phyloP scores from a whole-genome alignment of 2,797 vertebrate species.

The Erithacus rubecula region DNA sequence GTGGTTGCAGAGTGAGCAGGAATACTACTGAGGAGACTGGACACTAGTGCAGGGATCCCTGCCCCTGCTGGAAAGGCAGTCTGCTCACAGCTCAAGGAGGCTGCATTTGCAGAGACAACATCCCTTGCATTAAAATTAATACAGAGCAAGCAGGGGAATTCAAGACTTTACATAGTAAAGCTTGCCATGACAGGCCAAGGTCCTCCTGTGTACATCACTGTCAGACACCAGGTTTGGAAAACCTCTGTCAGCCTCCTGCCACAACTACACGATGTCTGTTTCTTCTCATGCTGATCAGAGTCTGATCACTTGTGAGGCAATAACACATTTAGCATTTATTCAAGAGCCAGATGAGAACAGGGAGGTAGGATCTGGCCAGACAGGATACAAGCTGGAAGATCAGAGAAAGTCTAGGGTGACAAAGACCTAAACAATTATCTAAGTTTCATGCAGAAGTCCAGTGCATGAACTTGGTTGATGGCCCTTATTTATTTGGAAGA shows the following conservation, averaged over 20 bases:
- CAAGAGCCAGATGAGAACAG: not conserved
- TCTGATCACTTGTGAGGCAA: not conserved
- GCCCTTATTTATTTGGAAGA: not conserved
- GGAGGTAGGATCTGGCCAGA: not conserved
- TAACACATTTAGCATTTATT: not conserved
- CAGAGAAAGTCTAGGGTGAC: not conserved
- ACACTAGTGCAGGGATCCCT: fast-evolving
- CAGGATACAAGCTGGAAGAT: not conserved
- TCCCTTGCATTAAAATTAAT: not conserved
- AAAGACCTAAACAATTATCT: not conserved
- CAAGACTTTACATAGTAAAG: not conserved
- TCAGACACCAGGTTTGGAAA: not conserved
- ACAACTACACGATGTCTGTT: fast-evolving
- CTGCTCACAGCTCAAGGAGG: not conserved
- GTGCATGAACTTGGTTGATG: fast-evolving
- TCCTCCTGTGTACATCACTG: fast-evolving
- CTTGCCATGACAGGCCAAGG: no score
- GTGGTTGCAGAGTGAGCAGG: fast-evolving
- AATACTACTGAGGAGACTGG: fast-evolving
- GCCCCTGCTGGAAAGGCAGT: fast-evolving
- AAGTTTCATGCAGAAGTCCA: not conserved
- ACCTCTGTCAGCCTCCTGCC: not conserved
- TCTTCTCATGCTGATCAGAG: not conserved
- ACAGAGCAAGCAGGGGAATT: not conserved
- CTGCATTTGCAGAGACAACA: fast-evolving